Conservation (phyloP, 2,113 vertebrate genomes). For the Neolamprologus toae region DNA sequence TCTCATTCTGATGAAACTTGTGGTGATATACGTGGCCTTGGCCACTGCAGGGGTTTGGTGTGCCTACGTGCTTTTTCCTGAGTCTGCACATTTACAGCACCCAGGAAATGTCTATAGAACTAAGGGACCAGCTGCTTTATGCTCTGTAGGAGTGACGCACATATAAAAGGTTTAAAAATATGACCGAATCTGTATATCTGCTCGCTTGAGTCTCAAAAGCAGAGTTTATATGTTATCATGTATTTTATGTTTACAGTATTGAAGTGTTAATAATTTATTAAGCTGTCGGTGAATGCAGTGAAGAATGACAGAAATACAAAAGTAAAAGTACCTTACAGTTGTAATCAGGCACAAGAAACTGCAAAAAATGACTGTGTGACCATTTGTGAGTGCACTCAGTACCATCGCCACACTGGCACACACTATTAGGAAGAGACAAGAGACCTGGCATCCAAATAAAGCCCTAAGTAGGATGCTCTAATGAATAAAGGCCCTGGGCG, state of each 20-base stretch:
- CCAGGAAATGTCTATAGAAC: not conserved
- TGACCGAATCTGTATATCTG: not conserved
- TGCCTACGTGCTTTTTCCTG: slow-evolving; percentile 11
- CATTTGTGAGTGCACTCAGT: not conserved
- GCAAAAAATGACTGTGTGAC: not conserved
- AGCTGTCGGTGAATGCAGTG: not conserved
- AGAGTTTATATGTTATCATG: not conserved
- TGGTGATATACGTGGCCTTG: slow-evolving; percentile 40
- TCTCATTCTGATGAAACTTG: slow-evolving; percentile 39
- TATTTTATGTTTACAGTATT: not conserved
- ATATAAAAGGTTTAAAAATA: not conserved
- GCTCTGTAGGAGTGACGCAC: not conserved
- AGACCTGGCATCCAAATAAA: slow-evolving; percentile 8
- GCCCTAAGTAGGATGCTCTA: slow-evolving; percentile 3
- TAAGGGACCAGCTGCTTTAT: not conserved
- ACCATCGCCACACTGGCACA: not conserved
- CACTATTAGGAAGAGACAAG: not conserved
- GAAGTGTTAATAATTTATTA: not conserved
- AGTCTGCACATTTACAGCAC: slow-evolving; percentile 43
- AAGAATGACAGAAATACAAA: not conserved
- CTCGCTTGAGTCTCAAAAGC: not conserved
- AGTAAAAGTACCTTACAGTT: not conserved
- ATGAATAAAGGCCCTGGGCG: slow-evolving; percentile 1
- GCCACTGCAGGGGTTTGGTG: slow-evolving; percentile 25
- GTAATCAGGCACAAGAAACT: not conserved